phyloP scores from a whole-genome alignment of 2,888 invertebrate genomes.

The Epinotia bilunana region DNA sequence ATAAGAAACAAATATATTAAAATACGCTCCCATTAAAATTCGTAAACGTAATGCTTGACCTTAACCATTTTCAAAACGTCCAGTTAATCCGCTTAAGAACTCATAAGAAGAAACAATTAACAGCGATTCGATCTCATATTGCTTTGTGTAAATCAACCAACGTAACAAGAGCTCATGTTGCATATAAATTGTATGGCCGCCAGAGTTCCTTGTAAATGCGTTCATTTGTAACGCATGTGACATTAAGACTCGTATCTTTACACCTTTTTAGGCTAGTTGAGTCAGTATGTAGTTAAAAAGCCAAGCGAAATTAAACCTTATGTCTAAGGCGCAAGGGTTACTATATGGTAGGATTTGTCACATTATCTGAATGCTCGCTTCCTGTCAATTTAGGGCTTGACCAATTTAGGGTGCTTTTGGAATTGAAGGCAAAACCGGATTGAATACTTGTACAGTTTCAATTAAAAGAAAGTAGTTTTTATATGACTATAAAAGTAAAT shows the following conservation, averaged over 20 bases:
- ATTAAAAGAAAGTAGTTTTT: too few relatives aligned
- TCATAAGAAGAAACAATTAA: constrained; percentile 64
- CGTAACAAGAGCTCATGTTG: too few relatives aligned
- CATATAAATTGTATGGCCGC: too few relatives aligned
- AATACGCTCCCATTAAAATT: too few relatives aligned
- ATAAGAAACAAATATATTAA: too few relatives aligned
- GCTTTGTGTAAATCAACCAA: constrained; percentile 39
- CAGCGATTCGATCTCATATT: constrained; percentile 60
- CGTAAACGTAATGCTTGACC: constrained; percentile 51
- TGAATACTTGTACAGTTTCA: too few relatives aligned
- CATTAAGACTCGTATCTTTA: not conserved
- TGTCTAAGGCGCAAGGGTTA: not conserved
- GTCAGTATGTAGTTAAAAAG: not conserved
- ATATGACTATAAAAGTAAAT: too few relatives aligned
- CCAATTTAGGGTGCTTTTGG: constrained; percentile 14
- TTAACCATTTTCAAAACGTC: constrained; percentile 62
- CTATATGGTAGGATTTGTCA: not conserved
- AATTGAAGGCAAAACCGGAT: not conserved
- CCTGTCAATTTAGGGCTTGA: constrained; percentile 40
- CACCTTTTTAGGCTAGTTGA: not conserved
- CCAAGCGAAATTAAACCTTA: not conserved
- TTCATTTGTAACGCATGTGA: constrained; percentile 24
- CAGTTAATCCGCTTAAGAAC: constrained; percentile 70
- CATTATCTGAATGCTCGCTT: constrained; percentile 44
- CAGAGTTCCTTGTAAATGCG: too few relatives aligned